Evolutionary conservation across 1,140 invertebrate species (phyloP).

Genomic region (Caenorhabditis inopinata): DNA sequence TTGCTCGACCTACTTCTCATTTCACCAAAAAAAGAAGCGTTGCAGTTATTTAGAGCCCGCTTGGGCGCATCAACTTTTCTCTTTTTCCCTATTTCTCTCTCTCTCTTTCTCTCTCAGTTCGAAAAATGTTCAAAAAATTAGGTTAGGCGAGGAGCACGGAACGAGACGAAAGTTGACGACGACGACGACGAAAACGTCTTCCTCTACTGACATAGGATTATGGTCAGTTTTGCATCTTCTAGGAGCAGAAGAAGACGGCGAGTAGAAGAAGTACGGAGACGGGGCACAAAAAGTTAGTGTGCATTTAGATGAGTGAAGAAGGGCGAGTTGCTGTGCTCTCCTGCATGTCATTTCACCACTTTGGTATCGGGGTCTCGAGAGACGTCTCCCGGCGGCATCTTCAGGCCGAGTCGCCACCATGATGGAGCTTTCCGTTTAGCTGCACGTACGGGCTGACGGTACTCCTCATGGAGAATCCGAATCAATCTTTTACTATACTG

Average conservation of each 20-base stretch:
- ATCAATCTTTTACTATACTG: no score
- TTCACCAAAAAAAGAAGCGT: neutral
- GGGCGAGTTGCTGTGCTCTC: neutral
- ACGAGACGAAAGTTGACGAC: neutral
- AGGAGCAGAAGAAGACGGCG: neutral
- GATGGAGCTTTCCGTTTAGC: no score
- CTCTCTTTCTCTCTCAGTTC: neutral
- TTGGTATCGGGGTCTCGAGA: neutral
- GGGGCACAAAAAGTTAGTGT: slow-evolving; percentile 6
- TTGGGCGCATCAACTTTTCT: neutral
- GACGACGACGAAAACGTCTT: neutral
- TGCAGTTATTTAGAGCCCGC: neutral
- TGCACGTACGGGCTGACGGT: no score
- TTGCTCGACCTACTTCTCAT: neutral
- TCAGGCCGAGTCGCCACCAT: neutral
- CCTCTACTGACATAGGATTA: slow-evolving; percentile 25
- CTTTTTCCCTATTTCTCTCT: neutral
- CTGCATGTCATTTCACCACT: slow-evolving; percentile 33
- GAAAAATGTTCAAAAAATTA: slow-evolving; percentile 13
- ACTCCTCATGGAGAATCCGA: no score
- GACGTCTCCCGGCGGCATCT: neutral
- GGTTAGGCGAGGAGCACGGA: neutral
- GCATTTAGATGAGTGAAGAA: neutral
- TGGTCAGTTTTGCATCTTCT: neutral
- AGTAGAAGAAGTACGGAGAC: no score